A percentile compares a stretch with the other conserved stretches of the same genome.
Conservation (phyloP, 2,888 invertebrate genomes). For the Boloria euphrosyne region DNA sequence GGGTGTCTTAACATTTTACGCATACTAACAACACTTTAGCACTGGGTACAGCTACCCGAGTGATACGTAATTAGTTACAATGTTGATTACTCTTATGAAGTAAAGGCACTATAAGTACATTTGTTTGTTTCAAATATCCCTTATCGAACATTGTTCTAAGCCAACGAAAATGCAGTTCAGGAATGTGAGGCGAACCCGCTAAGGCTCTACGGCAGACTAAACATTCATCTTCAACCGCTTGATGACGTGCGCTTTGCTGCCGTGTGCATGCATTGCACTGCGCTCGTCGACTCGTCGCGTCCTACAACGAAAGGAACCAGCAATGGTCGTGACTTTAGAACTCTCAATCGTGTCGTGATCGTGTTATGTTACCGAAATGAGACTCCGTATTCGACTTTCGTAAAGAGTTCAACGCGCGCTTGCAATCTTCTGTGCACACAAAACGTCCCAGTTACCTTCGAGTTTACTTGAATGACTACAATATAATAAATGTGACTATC, state of each 20-base stretch:
- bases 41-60: no score
- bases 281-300: not conserved
- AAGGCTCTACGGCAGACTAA: conserved; percentile 22
- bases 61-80: no score
- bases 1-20: no score
- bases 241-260: no score
- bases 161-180: conserved; percentile 24
- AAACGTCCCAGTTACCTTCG: not conserved
- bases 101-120: no score
- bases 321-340: conserved; percentile 8
- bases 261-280: conserved; percentile 5
- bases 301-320: not conserved
- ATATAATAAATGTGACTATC: not conserved
- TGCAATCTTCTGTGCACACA: conserved; percentile 35
- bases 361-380: conserved; percentile 9
- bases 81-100: no score
- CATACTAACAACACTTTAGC: no score
- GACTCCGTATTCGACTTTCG: conserved; percentile 51
- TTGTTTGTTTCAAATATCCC: no score
- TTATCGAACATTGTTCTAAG: no score
- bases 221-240: not conserved
- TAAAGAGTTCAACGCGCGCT: conserved; percentile 75
- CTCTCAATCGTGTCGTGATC: conserved; percentile 5
- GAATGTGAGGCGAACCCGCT: conserved; percentile 36
- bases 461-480: not conserved